Conservation (phyloP, 2,888 invertebrate species). For the Atethmia centrago region DNA sequence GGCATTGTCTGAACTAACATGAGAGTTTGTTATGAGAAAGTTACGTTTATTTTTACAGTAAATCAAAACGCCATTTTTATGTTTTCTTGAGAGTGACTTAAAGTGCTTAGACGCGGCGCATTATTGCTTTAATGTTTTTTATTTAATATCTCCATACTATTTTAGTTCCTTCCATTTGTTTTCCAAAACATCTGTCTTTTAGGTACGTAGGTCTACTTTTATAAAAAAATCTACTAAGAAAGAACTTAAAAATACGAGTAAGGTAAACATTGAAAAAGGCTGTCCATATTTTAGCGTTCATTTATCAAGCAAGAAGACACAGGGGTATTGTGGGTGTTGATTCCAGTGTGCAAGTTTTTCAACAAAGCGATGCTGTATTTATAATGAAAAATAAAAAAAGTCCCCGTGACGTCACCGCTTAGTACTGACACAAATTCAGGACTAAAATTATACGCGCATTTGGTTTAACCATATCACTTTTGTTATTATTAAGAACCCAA, state of each 20-base stretch:
- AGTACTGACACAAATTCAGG: constrained; percentile 12
- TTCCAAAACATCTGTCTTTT: constrained; percentile 4
- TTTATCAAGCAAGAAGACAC: constrained; percentile 58
- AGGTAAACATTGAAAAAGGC: constrained; percentile 49
- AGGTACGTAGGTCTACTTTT: background rate
- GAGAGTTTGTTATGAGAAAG: background rate
- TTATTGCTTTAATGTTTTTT: background rate
- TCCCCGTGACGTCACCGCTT: constrained; percentile 23
- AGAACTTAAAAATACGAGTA: constrained; percentile 29
- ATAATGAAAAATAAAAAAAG: constrained; percentile 43
- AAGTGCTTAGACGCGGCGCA: background rate
- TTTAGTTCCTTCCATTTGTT: background rate
- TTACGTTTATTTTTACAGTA: background rate
- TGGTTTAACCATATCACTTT: background rate
- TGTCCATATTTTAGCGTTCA: constrained; percentile 45
- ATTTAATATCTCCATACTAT: background rate
- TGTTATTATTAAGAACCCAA: background rate
- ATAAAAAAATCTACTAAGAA: constrained; percentile 22
- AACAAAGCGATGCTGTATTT: constrained; percentile 41
- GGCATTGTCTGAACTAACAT: constrained; percentile 15
- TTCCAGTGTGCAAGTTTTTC: constrained; percentile 40
- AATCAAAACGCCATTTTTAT: background rate
- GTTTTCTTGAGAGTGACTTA: too few relatives aligned
- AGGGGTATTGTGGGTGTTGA: constrained; percentile 48
- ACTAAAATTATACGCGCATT: background rate